Percentiles rank a stretch among this genome's conserved stretches.
These are phyloP conservation scores for Drosophila algonquin DNA, from an alignment of 2,888 invertebrate genomes.

Conservation along the genomic window DNA sequence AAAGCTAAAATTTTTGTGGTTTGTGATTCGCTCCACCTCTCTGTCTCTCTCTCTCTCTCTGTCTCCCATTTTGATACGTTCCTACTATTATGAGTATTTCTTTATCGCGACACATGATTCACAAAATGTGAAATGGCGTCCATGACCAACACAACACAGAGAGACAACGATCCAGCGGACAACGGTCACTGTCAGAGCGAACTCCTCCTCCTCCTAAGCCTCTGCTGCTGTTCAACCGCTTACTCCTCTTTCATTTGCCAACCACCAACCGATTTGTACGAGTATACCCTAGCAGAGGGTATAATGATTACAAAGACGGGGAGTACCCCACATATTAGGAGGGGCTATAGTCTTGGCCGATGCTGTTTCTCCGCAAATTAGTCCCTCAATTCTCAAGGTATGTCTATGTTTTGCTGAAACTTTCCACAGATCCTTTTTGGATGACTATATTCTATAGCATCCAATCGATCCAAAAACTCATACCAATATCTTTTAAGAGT, in stretches of 20 bases:
- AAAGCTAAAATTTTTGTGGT: conserved; percentile 55
- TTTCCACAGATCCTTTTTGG: too few species aligned
- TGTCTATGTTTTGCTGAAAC: too few species aligned
- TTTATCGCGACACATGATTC: conserved; percentile 75
- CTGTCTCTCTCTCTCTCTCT: neutral
- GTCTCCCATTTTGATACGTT: conserved; percentile 2
- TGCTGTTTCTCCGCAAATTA: too few species aligned
- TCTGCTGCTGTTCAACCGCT: neutral
- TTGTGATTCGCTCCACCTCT: conserved; percentile 49
- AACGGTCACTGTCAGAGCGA: conserved; percentile 53
- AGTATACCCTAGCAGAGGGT: neutral
- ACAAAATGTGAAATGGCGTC: conserved; percentile 76
- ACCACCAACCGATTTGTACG: conserved; percentile 19
- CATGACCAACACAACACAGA: conserved; percentile 74
- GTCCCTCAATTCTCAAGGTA: too few species aligned
- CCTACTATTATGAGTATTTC: conserved; percentile 49
- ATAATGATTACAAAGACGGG: too few species aligned
- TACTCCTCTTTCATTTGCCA: conserved; percentile 8
- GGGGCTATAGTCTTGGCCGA: too few species aligned
- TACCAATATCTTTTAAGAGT: too few species aligned
- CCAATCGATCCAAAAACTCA: too few species aligned
- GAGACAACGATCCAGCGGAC: conserved; percentile 44
- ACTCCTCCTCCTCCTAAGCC: conserved; percentile 8
- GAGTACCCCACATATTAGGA: too few species aligned
- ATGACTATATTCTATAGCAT: too few species aligned